phyloP scores from a whole-genome alignment of 2,888 invertebrate species.

The Magallana nippona region DNA sequence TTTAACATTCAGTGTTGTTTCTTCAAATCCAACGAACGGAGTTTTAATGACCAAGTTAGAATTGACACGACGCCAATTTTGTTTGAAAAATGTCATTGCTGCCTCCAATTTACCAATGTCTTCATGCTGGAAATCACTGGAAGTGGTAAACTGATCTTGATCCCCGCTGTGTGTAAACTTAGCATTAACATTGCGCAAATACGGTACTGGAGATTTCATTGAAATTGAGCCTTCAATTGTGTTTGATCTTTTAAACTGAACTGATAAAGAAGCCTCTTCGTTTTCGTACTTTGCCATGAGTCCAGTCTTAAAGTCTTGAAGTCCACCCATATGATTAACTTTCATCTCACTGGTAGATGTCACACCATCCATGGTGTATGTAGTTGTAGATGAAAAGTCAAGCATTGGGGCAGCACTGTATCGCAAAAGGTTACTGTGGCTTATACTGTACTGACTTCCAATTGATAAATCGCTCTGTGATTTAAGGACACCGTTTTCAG shows the following conservation, averaged over 20 bases:
- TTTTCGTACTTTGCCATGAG: slow-evolving; percentile 19
- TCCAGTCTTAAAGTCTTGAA: slow-evolving; percentile 43
- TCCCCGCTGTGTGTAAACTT: no score
- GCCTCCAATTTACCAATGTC: slow-evolving; percentile 34
- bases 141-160: slow-evolving; percentile 31
- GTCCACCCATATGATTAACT: slow-evolving; percentile 50
- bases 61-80: no score
- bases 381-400: slow-evolving; percentile 40
- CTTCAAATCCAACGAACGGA: no score
- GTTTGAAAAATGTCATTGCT: slow-evolving; percentile 9
- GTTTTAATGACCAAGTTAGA: no score
- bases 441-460: slow-evolving; percentile 48
- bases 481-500: slow-evolving; percentile 48
- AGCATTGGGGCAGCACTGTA: slow-evolving; percentile 29
- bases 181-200: no score
- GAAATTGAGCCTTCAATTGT: slow-evolving; percentile 47
- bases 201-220: slow-evolving; percentile 53
- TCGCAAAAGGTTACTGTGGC: slow-evolving; percentile 44
- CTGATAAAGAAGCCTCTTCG: not conserved
- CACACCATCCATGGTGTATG: slow-evolving; percentile 46
- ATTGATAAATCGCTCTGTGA: slow-evolving; percentile 41
- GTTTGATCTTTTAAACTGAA: slow-evolving; percentile 34
- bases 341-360: slow-evolving; percentile 43
- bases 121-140: slow-evolving; percentile 37
- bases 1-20: no score